Evolutionary conservation across 2,888 invertebrate genomes (phyloP), one percentile per base, ranked within the genome.

Genomic region (Cinara cedri): DNA sequence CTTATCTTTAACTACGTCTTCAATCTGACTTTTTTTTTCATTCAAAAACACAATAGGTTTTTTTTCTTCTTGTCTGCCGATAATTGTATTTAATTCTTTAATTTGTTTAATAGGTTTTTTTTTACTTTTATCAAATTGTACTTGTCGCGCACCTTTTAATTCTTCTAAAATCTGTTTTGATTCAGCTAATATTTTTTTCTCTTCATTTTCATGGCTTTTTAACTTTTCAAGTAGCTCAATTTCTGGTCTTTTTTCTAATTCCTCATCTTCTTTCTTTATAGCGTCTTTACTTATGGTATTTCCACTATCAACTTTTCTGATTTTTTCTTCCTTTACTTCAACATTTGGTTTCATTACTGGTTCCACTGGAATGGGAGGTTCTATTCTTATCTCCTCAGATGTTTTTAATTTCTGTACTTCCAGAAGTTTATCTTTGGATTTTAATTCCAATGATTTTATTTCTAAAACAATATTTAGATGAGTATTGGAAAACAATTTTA

Each of bases 141-240:
- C 9, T 65, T 75, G 63, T n/a, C 62, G 78, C 62, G 78, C 68
- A 10, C 51, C 66, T 78, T 78, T 81, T 51, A 80, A 63, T 80
- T 81, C 82, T 54, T 82, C 68, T n/a, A 91, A 84, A 81, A 91
- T 87, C 84, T 90, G 88, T 83, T 90, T 90, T 83, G 91, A 91
- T 84, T 92, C 90, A 83, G 90, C 88, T 49, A 92, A 87, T 81
- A 92, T 85, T 84, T 91, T 89, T 83, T 90, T 88, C 83, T 91
- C 91, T 84, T 91, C 90, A 84, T 90, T 88, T 81, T 90, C 90
- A 82, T 92, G 90, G 84, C 90, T 89, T 85, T 91, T 90, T 24
- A 92, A 87, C 21, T 90, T 90, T 84, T 90, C 89, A 49, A 90
- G 76, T 44, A 81, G 19, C 34, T 81, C 78, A 60, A 81, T 54